phyloP scores from a whole-genome alignment of 2,113 vertebrate species.

The Labrus mixtus region DNA sequence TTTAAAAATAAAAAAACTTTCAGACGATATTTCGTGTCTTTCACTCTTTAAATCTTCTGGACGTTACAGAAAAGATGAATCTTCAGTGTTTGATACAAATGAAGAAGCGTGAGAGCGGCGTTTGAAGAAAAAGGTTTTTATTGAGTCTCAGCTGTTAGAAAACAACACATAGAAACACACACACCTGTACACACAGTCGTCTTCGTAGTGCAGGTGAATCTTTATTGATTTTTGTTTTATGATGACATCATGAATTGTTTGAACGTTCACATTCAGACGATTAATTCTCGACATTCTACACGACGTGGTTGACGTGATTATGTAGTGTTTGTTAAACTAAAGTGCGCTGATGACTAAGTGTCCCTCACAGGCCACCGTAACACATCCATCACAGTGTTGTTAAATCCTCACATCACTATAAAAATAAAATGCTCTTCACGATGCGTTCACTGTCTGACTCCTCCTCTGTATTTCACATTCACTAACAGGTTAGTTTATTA shows the following conservation, averaged over 20 bases:
- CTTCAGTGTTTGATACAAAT: not conserved
- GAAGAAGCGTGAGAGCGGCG: not conserved
- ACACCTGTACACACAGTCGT: conserved; percentile 3
- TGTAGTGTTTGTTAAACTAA: conserved; percentile 25
- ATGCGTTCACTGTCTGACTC: not conserved
- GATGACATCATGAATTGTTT: not conserved
- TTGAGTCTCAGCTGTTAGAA: conserved; percentile 25
- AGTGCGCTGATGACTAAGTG: conserved; percentile 24
- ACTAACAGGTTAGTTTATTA: too few relatives aligned
- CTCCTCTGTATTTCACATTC: not conserved
- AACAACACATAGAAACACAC: conserved; percentile 12
- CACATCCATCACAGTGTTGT: not conserved
- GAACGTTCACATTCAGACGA: conserved; percentile 12
- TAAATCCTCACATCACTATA: not conserved
- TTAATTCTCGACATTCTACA: not conserved
- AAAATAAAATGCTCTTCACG: not conserved
- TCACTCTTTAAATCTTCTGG: too few relatives aligned
- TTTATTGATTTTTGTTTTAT: conserved; percentile 1
- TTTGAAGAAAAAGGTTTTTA: conserved; percentile 31
- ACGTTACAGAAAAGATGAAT: too few relatives aligned
- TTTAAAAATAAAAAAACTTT: too few relatives aligned
- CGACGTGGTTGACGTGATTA: too few relatives aligned
- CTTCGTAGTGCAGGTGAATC: conserved; percentile 17
- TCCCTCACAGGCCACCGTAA: conserved; percentile 23
- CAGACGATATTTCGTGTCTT: too few relatives aligned